Conservation (phyloP, 2,888 invertebrate species). For the Petrophora chlorosata region DNA sequence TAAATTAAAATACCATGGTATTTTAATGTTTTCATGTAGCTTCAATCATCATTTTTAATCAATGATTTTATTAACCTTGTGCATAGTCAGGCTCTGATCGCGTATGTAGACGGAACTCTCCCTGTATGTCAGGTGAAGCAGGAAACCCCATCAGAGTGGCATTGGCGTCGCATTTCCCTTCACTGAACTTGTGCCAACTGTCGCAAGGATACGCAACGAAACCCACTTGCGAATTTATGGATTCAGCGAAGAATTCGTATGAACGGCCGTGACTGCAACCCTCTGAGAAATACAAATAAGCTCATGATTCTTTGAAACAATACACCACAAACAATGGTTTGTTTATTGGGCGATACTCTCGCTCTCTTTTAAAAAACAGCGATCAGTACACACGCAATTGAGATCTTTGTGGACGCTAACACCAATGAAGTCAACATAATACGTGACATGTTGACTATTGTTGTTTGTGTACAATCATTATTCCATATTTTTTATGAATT, state of each 20-base stretch:
- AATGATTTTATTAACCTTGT: slow-evolving; percentile 44
- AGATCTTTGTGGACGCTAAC: too few relatives aligned
- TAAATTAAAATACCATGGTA: too few relatives aligned
- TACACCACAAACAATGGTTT: background rate
- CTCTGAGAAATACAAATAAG: slow-evolving; percentile 64
- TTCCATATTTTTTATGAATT: background rate
- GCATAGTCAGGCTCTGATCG: slow-evolving; percentile 82
- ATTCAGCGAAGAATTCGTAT: slow-evolving; percentile 85
- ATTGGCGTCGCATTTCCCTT: slow-evolving; percentile 63
- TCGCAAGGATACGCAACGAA: slow-evolving; percentile 84
- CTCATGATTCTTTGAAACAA: background rate
- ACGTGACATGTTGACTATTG: too few relatives aligned
- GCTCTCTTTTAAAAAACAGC: too few relatives aligned
- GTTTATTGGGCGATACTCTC: too few relatives aligned
- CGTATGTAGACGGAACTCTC: slow-evolving; percentile 86
- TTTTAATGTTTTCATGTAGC: too few relatives aligned
- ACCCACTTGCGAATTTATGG: slow-evolving; percentile 79
- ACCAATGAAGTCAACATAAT: too few relatives aligned
- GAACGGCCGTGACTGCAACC: slow-evolving; percentile 88
- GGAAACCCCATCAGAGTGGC: slow-evolving; percentile 83
- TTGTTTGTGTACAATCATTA: too few relatives aligned
- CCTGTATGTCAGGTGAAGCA: slow-evolving; percentile 56
- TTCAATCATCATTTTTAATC: too few relatives aligned
- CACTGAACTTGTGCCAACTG: slow-evolving; percentile 73
- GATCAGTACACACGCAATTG: too few relatives aligned